Base-by-base conservation (phyloP, 2,113 vertebrate species). In the Okapia johnstoni region DNA sequence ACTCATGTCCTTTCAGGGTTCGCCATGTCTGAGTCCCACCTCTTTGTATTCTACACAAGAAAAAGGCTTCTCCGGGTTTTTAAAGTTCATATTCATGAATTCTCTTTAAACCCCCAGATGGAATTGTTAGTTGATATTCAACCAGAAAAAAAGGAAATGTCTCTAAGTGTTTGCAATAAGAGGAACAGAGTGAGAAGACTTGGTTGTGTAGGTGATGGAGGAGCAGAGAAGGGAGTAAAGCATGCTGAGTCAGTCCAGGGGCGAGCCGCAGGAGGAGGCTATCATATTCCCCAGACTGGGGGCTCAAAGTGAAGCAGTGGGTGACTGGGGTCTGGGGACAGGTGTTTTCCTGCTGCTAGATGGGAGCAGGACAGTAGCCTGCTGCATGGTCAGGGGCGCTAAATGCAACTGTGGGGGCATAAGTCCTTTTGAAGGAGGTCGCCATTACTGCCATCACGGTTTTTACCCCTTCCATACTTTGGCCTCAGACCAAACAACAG, bases 1-100 rank as follows among this genome's bases (percentile, higher is more conserved):
- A 16, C 14, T 46, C 8, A 5, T 36, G 50, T 1, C 14, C 6
- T 84, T 15, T 19, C 50, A 14, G 26, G 7, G 2, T 36, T 95
- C 30, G 36, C 10, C 21, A 8, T 28, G 9, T 93, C 88, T 73
- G 23, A 76, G 2, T 61, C 21, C 80, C 30, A 66, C 40, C 43
- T 90, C 28, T 61, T 88, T 93, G 43, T 86, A 2, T 87, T 90
- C 6, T 90, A 43, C 89, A 43, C 16, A 93, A 80, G 26, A 36
- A 77, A 60, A 70, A 43, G 28, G 0, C 43, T 70, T 77, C 23
- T 33, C n/a, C 0, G 2, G 21, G 50, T 77, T 85, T 92, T 86
- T 55, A 6, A 50, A 55, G 87, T 52, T 2, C 1, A 23, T 88
- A 43, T 23, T 88, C 21, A 43, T 21, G 77, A 88, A 83, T 83